These are phyloP conservation scores for Ailurus styani DNA, from an alignment of 2,113 vertebrate species.

Conservation along the genomic window DNA sequence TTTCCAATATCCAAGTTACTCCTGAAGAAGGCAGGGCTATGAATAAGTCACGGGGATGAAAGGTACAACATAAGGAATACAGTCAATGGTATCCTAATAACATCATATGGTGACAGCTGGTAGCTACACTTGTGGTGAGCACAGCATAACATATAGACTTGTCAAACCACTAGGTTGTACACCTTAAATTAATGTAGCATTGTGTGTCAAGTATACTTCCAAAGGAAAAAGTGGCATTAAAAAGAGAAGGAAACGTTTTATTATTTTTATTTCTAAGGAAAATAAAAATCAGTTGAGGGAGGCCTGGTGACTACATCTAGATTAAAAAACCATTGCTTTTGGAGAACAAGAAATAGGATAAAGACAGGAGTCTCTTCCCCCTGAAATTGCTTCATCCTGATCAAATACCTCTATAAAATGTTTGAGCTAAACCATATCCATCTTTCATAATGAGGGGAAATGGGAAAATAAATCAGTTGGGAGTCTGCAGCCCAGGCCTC, in stretches of 20 bases:
- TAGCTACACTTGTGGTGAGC: neutral
- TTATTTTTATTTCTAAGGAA: neutral
- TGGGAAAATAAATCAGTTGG: slow-evolving; percentile 62
- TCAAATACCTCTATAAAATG: slow-evolving; percentile 21
- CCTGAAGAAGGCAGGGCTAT: neutral
- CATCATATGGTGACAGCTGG: neutral
- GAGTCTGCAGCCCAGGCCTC: slow-evolving; percentile 42
- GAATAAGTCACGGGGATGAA: neutral
- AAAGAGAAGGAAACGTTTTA: neutral
- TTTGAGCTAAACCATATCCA: slow-evolving; percentile 52
- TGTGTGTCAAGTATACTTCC: neutral
- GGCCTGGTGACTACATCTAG: neutral
- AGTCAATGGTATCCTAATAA: neutral
- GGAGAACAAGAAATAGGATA: neutral
- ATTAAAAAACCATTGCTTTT: neutral
- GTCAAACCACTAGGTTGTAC: neutral
- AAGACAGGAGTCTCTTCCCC: neutral
- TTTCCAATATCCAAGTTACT: neutral
- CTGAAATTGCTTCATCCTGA: neutral
- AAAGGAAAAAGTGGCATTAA: neutral
- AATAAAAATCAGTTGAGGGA: neutral
- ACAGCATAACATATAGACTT: neutral
- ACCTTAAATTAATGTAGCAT: neutral
- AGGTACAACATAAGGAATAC: neutral
- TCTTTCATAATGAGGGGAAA: slow-evolving; percentile 62